A percentile compares a stretch with the other conserved stretches of the same genome.
These are phyloP conservation scores for Echinops telfairi DNA, from an alignment of 2,113 vertebrate species.

Conservation along the genomic window DNA sequence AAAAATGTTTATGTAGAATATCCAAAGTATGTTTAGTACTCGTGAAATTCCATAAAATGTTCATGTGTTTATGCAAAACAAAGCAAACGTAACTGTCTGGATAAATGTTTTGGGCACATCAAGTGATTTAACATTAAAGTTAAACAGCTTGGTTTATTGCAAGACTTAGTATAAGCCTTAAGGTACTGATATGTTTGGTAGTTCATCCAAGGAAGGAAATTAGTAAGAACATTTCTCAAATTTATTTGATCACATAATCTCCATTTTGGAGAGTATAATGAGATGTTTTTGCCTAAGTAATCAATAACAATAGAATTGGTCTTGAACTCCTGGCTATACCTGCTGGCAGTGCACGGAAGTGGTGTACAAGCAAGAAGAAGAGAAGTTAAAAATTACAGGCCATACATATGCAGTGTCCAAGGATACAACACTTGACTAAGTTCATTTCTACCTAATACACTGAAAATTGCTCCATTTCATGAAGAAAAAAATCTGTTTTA, in stretches of 20 bases:
- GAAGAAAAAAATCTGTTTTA: conserved; percentile 30
- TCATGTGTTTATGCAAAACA: conserved; percentile 40
- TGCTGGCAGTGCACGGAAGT: not conserved
- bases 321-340: conserved; percentile 39
- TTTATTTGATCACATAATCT: conserved; percentile 10
- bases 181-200: not conserved
- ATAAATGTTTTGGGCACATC: not conserved
- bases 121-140: not conserved
- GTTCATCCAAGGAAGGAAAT: not conserved
- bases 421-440: not conserved
- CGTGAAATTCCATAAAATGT: not conserved
- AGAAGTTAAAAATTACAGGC: not conserved
- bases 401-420: not conserved
- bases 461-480: not conserved
- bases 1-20: conserved; percentile 27
- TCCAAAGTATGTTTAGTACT: not conserved
- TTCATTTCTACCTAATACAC: conserved; percentile 1
- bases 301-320: not conserved
- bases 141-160: not conserved
- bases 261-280: not conserved
- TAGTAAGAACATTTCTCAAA: not conserved
- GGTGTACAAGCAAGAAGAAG: not conserved
- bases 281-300: no score
- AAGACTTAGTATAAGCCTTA: not conserved
- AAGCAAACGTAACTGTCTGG: conserved; percentile 9